Base-by-base conservation (phyloP, 2,888 invertebrate genomes). In the Saturnia japonica region DNA sequence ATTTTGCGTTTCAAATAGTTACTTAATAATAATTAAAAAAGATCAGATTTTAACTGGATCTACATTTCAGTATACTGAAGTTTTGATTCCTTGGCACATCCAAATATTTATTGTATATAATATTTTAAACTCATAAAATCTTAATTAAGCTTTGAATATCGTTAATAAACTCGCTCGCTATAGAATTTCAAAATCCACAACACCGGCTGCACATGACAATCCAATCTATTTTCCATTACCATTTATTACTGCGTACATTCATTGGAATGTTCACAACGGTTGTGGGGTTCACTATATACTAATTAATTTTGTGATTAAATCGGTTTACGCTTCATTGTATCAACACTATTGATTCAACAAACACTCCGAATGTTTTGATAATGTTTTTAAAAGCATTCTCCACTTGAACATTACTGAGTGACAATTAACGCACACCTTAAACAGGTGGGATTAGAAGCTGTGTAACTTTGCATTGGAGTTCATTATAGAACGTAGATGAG, bases 201-300 rank as follows among this genome's bases (percentile, higher is more conserved):
- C 57, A 19, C 19, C 22, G 40, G 64, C 64, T 64, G 64, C 64
- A 64, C 64, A 64, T 40, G 64, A 64, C 64, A 64, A 64, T 64
- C 64, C 64, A 64, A 64, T 64, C 40, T 64, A 64, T 64, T 64
- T 40, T 64, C 64, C 64, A 19, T 25, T 71, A 28, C 57, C 64
- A 69, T 25, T 57, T 62, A 40, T 68, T 60, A 60, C 25, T 60
- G 25, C 28, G 69, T 73, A 28, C 72, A 66, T 67, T 68, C 47
- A 14, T 28, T 60, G 57, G 57, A 60, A 60, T 60, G 57, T 28
- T 60, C 57, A 14, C 28, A 60, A 28, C 25, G 57, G 7, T 60
- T 25, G 57, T 28, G 12, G 25, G 28, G 25, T 60, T 28, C 7
- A 60, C 57, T 60, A 28, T 28, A 0, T 60, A 14, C 11, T 2